Evolutionary conservation across 64 coral and sea anemone species (phyloP).

Genomic region (Porites australiensis): DNA sequence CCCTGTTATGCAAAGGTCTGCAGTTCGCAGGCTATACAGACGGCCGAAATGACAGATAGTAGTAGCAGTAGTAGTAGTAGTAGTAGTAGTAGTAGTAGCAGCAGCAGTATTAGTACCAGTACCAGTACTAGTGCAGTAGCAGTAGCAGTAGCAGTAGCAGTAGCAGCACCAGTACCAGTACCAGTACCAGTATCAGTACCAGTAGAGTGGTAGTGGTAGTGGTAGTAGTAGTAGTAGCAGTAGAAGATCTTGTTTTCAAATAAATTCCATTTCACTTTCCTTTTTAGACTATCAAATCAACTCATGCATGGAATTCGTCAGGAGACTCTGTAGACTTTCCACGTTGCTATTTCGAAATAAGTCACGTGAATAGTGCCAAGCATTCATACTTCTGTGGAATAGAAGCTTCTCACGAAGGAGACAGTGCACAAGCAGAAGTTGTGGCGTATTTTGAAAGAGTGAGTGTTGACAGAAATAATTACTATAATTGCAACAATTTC

Average conservation of each 20-base stretch:
- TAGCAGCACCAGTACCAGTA: no score
- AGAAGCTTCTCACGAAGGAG: conserved; percentile 24
- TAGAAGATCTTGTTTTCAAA: neutral
- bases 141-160: no score
- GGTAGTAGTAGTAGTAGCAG: no score
- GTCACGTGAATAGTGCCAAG: neutral
- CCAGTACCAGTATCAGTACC: no score
- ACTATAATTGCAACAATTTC: neutral
- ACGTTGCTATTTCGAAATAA: conserved; percentile 6
- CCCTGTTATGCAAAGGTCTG: no score
- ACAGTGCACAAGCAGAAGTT: neutral
- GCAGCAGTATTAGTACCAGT: no score
- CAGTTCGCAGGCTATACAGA: no score
- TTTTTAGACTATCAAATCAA: conserved; percentile 22
- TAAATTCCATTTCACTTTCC: neutral
- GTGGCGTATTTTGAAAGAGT: conserved; percentile 35
- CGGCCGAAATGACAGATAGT: no score
- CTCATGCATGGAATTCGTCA: neutral
- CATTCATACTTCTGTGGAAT: conserved; percentile 32
- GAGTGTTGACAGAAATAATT: neutral
- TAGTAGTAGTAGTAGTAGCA: no score
- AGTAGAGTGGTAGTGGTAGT: no score
- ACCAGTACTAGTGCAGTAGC: no score
- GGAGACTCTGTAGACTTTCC: neutral
- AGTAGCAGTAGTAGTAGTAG: no score